Evolutionary conservation across 2,797 vertebrate genomes (phyloP), one percentile per base, ranked within the genome.

Genomic region (Phoeniculus purpureus): DNA sequence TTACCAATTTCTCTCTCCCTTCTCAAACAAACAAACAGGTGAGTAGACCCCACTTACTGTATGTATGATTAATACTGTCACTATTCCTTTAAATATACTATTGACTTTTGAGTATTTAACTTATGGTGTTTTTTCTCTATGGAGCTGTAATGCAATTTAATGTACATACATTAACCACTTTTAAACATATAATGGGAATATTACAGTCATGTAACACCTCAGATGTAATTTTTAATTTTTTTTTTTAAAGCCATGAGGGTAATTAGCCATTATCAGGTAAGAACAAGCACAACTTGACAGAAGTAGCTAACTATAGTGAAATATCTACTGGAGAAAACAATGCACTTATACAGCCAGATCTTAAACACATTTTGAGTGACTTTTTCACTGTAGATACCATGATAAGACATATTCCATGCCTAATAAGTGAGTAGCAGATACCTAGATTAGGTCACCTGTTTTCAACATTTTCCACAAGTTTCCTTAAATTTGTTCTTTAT

Each of bases 391-490:
- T 54, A 66, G 45, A 62, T 55, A 66, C 47, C 45, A 37, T 20
- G 40, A 87, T 52, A 67, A 87, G 64, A 70, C 10, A 76, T 18
- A 92, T 50, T 58, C 58, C 84, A 67, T 48, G 60, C 11, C 74
- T 85, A 70, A 79, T 29, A 89, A 91, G 54, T 18, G 32, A 93
- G 67, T 29, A 81, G 64, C 26, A 88, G 64, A 93, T 88, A 27
- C 15, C 61, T 74, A 64, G 11, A 73, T 84, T 58, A 31, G 65
- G 72, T 92, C 92, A 96, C 91, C 89, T 93, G 83, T 50, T 82
- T 51, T 61, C n/a, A 91, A 80, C 60, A 71, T 76, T 47, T 93
- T 77, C 26, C 29, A 40, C 23, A 92, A 74, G 76, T 47, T 93
- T 77, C 26, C 29, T 34, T 25, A 92, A 68, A 74, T 87, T 67